phyloP scores from a whole-genome alignment of 2,888 invertebrate species.

The Phengaris alcon region DNA sequence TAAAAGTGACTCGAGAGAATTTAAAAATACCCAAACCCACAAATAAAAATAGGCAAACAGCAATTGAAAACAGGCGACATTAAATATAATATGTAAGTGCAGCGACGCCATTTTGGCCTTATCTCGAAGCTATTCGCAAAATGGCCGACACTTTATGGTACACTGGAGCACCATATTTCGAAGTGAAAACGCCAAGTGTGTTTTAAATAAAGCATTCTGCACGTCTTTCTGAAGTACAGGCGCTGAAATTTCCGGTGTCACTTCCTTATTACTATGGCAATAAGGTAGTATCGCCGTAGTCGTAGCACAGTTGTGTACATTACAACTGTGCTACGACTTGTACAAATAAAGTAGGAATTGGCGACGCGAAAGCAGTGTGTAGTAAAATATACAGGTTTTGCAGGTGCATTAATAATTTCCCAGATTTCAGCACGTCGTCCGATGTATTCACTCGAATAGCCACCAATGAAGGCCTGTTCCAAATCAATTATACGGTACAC shows the following conservation, averaged over 20 bases:
- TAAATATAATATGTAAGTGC: slow-evolving; percentile 27
- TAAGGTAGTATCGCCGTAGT: not conserved
- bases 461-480: no score
- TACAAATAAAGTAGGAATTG: slow-evolving; percentile 19
- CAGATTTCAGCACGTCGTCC: not conserved
- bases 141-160: slow-evolving; percentile 48
- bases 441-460: not conserved
- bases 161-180: slow-evolving; percentile 44
- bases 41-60: slow-evolving; percentile 11
- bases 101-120: slow-evolving; percentile 32
- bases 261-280: not conserved
- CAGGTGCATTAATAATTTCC: not conserved
- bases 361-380: not conserved
- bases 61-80: slow-evolving; percentile 26
- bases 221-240: slow-evolving; percentile 1
- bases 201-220: slow-evolving; percentile 29
- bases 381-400: not conserved
- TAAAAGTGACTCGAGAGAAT: not conserved
- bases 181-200: slow-evolving; percentile 33
- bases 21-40: not conserved
- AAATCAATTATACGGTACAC: no score
- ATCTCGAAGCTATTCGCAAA: slow-evolving; percentile 44
- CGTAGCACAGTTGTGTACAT: no score
- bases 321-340: not conserved
- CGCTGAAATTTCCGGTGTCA: not conserved